Conservation (phyloP, 1,140 invertebrate species). For the Apocrypta bakeri region DNA sequence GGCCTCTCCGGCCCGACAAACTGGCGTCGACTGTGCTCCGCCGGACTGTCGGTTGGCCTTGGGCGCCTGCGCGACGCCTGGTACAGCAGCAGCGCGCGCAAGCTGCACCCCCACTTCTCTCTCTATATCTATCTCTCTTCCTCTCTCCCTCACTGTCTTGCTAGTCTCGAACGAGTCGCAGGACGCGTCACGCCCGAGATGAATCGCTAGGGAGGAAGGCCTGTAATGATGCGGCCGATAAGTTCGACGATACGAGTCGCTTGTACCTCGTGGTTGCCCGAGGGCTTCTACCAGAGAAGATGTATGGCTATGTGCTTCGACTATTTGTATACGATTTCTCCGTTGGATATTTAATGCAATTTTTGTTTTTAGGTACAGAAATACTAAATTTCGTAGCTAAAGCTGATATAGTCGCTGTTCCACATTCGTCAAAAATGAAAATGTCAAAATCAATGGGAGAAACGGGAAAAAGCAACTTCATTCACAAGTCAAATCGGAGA, state of each 20-base stretch:
- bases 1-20: constrained; percentile 69
- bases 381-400: no score
- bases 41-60: background rate
- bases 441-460: no score
- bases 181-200: background rate
- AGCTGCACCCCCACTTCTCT: background rate
- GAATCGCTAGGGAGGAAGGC: background rate
- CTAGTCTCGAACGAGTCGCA: background rate
- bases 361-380: no score
- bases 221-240: background rate
- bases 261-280: background rate
- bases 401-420: no score
- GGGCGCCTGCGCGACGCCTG: constrained; percentile 24
- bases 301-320: background rate
- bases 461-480: background rate
- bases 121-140: constrained; percentile 1
- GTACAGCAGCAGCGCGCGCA: background rate
- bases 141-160: background rate
- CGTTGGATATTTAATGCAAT: no score
- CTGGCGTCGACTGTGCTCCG: constrained; percentile 63
- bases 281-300: background rate
- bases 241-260: background rate
- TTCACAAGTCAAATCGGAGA: background rate
- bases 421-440: no score
- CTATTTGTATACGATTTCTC: no score